Base-by-base conservation (phyloP, 2,888 invertebrate genomes). In the Pseudococcus jackbeardsleyi region DNA sequence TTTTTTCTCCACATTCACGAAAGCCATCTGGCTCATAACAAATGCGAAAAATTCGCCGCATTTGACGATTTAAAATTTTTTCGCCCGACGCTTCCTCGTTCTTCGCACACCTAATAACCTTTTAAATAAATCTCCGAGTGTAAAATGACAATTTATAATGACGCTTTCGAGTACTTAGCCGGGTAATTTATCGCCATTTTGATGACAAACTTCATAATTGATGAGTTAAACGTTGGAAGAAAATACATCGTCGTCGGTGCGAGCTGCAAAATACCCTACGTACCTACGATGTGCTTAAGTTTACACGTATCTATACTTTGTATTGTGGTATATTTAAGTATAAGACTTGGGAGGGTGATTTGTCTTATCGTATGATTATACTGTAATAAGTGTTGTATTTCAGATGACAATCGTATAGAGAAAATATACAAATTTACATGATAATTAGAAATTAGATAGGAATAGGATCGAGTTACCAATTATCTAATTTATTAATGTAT, bases 181-280 rank as follows among this genome's bases (percentile, higher is more conserved):
- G 33, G n/a, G 72, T 72, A 72, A 72, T 72, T 72, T 72, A 72
- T 72, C 33, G 72, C 72, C 7, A 33, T 72, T 72, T 72, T 72
- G 72, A 72, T 72, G 72, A 72, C 72, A 72, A 72, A 72, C 72
- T 72, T 72, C 72, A 72, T 72, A 72, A 72, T 72, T 72, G 72
- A 72, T 72, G 72, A 72, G 72, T 72, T 72, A 72, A 72, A 72
- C 72, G 72, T 72, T 72, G 72, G 12, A 72, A 33, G 33, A 72
- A 72, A 72, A 72, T 72, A 72, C 72, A 72, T n/a, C n/a, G n/a
- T 72, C 72, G 17, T 72, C 33, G 72, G 33, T 72, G 48, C 12
- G 72, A 72, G 33, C 33, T n/a, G n/a, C n/a, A n/a, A n/a, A n/a
- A n/a, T n/a, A n/a, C n/a, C n/a, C n/a, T n/a, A n/a, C n/a, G n/a